These are phyloP conservation scores for Tachuris rubrigastra DNA, from an alignment of 2,113 vertebrate genomes.

Conservation along the genomic window DNA sequence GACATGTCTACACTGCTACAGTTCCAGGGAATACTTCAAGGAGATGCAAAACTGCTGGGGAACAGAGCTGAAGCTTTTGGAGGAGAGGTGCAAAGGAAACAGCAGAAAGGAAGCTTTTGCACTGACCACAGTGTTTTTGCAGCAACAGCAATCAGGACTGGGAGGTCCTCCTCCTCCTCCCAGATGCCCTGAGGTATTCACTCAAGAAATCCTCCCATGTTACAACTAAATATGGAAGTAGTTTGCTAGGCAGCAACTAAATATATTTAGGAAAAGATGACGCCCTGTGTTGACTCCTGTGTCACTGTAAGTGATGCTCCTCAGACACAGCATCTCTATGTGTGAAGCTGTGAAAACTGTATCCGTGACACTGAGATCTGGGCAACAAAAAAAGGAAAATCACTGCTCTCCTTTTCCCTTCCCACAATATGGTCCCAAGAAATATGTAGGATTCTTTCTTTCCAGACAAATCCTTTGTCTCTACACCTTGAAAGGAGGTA, in stretches of 20 bases:
- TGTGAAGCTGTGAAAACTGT: background rate
- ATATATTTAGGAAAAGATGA: background rate
- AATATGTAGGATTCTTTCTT: background rate
- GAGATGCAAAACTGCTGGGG: background rate
- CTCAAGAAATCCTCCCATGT: background rate
- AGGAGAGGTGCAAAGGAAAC: background rate
- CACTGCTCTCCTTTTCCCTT: background rate
- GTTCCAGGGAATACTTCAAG: background rate
- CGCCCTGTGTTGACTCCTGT: background rate
- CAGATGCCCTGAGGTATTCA: background rate
- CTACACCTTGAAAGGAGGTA: background rate
- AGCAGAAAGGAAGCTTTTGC: background rate
- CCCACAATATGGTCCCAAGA: background rate
- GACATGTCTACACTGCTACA: background rate
- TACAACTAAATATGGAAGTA: background rate
- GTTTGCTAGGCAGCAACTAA: background rate
- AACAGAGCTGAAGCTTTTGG: background rate
- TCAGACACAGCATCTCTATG: background rate
- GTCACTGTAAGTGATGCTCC: background rate
- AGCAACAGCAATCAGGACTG: background rate
- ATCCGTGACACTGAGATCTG: background rate
- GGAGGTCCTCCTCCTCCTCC: background rate
- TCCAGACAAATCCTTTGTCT: background rate
- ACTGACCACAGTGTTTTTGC: background rate
- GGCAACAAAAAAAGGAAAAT: background rate